A percentile compares a stretch with the other conserved stretches of the same genome.
phyloP scores from a whole-genome alignment of 2,797 vertebrate genomes.

The Platyrinchus mystaceus region DNA sequence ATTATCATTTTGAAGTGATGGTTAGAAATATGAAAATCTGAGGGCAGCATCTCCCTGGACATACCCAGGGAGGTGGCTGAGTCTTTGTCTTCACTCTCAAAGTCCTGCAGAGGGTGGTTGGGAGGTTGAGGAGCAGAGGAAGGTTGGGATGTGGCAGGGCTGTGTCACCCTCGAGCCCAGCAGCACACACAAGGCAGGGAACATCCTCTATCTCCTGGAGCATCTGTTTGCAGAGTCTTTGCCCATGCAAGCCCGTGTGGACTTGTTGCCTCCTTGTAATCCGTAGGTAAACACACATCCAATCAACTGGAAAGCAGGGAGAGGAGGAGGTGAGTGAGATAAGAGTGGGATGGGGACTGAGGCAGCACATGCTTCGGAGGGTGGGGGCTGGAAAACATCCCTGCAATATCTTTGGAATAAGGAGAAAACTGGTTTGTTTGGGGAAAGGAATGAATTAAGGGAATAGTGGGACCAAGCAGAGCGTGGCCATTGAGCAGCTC shows the following conservation, averaged over 20 bases:
- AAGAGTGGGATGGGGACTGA: background rate
- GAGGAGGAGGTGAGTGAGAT: background rate
- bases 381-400: background rate
- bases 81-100: background rate
- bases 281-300: slow-evolving; percentile 27
- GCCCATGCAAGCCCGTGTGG: background rate
- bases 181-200: background rate
- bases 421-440: background rate
- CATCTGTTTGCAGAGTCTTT: slow-evolving; percentile 37
- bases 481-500: rapidly evolving
- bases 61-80: background rate
- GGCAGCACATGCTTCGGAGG: rapidly evolving
- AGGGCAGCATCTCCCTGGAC: background rate
- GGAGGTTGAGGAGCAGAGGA: background rate
- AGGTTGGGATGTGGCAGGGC: background rate
- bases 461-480: background rate
- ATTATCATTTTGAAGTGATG: background rate
- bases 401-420: background rate
- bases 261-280: slow-evolving; percentile 52
- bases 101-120: background rate
- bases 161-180: background rate
- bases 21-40: background rate
- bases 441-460: background rate
- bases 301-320: background rate
- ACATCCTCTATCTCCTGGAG: background rate